Evolutionary conservation across 64 coral and sea anemone genomes (phyloP), one percentile per base, ranked within the genome.

Genomic region (Pocillopora verrucosa): DNA sequence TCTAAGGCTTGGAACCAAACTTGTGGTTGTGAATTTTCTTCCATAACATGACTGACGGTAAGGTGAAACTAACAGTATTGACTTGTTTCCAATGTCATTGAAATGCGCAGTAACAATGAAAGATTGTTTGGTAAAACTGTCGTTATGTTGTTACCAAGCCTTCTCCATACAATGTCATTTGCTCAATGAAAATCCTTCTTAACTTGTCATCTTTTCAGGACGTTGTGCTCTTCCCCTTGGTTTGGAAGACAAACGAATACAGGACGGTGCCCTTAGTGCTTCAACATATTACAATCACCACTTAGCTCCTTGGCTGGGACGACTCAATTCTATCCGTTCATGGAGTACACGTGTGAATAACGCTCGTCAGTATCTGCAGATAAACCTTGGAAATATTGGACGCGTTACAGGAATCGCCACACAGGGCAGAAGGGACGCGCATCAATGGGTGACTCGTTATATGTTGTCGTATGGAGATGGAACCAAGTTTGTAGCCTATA

Each of bases 401-500:
- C 88, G 91, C 70, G 79, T 93, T 3, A 96, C 91, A 34, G 94
- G 90, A 37, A 93, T 96, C 7, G 82, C 91, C 0, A 90, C 90
- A 60, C 94, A 96, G 87, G 94, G 94, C 15, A 96, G 94, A 78
- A 77, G 88, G 36, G 82, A 96, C 56, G 91, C 94, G 6, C 68
- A 93, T 58, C 94, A 96, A 61, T 96, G 75, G 65, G 94, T 96
- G 5, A 93, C 41, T n/a, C 92, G 91, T 11, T 96, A 92, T 59
- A 77, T 89, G 63, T 13, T 96, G 76, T 93, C 94, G 1, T 96
- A 89, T 62, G 82, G 89, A 56, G 57, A 67, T 38, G 77, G 74
- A 11, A 14, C 62, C 24, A 86, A 20, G 3, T 92, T 92, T 67
- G 72, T 57, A 59, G 90, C 80, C 37, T 92, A 92, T 16, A 85